Evolutionary conservation across 2,888 invertebrate species (phyloP).

Genomic region (Amphiduros pacificus): DNA sequence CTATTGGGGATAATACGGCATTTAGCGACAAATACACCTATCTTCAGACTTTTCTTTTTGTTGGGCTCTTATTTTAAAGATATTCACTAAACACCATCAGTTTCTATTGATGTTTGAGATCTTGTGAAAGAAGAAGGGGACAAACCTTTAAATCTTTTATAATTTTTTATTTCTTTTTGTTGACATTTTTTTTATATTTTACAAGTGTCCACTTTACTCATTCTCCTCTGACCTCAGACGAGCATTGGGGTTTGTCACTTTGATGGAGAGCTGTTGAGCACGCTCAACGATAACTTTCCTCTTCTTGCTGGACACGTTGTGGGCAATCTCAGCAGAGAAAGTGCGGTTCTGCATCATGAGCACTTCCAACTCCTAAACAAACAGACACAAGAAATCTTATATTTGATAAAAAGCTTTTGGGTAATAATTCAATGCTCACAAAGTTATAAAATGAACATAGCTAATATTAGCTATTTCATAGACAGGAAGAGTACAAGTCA

Average conservation of each 20-base stretch:
- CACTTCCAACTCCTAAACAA: conserved; percentile 85
- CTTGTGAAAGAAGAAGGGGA: no score
- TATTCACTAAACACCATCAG: no score
- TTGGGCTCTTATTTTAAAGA: no score
- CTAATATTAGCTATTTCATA: neutral
- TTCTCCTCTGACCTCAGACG: conserved; percentile 97
- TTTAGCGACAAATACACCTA: no score
- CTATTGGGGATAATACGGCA: no score
- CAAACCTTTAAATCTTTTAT: no score
- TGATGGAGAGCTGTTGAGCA: conserved; percentile 91
- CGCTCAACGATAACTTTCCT: conserved; percentile 94
- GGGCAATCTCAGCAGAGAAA: conserved; percentile 97
- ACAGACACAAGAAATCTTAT: no score
- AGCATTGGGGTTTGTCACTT: conserved; percentile 94
- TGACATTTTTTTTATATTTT: neutral
- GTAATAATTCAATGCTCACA: no score
- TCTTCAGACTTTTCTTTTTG: no score
- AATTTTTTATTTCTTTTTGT: neutral
- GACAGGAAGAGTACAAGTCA: neutral
- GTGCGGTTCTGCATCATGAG: conserved; percentile 98
- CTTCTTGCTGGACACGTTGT: conserved; percentile 96
- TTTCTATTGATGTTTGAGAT: no score
- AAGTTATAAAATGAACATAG: neutral
- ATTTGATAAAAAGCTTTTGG: no score
- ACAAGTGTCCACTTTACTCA: conserved; percentile 71